Conservation (phyloP, 2,888 invertebrate genomes). For the Byasa hedistus region DNA sequence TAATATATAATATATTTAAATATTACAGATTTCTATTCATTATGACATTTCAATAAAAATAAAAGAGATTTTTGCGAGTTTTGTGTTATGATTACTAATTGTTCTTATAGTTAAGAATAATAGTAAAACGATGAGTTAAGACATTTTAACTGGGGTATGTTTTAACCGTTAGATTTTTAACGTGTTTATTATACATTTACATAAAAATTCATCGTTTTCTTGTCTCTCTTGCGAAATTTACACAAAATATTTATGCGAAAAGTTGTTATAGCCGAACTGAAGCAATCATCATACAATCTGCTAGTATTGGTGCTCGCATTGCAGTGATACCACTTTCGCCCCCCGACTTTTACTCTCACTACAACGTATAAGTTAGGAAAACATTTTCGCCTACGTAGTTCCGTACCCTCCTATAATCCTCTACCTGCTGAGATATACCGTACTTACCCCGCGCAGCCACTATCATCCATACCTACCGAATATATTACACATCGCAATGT, state of each 20-base stretch:
- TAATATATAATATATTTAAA: no score
- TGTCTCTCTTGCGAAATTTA: background rate
- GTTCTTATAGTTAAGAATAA: no score
- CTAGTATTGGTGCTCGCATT: slow-evolving; percentile 15
- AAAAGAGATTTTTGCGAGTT: no score
- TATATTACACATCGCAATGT: slow-evolving; percentile 31
- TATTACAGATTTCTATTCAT: no score
- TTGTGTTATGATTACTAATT: no score
- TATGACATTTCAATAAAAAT: no score
- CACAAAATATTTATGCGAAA: slow-evolving; percentile 19
- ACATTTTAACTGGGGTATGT: no score
- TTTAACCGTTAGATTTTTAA: no score
- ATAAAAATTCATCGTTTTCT: no score
- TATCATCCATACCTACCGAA: slow-evolving; percentile 75
- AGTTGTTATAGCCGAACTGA: slow-evolving; percentile 13
- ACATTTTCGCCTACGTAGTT: slow-evolving; percentile 72
- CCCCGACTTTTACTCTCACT: slow-evolving; percentile 74
- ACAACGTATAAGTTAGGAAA: slow-evolving; percentile 72
- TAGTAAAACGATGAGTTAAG: no score
- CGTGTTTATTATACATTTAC: no score
- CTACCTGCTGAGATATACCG: slow-evolving; percentile 77
- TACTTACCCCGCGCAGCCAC: slow-evolving; percentile 74
- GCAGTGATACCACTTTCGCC: slow-evolving; percentile 67
- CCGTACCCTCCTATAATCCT: slow-evolving; percentile 73
- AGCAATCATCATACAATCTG: slow-evolving; percentile 28